Evolutionary conservation across 1,140 invertebrate genomes (phyloP).

Genomic region (Pogonomyrmex barbatus): DNA sequence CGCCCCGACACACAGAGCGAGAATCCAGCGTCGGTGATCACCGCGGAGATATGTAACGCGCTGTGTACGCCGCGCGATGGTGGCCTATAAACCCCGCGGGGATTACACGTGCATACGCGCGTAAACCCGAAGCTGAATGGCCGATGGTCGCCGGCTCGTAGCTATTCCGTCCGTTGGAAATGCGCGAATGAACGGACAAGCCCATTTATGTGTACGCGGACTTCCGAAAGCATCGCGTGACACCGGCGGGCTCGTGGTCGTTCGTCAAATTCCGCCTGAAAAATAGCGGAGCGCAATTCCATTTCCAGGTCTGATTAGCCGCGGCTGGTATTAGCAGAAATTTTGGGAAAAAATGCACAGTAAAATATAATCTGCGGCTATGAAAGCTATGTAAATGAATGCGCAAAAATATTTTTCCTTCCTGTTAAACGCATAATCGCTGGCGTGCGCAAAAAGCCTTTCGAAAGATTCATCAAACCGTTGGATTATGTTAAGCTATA

Average conservation of each 20-base stretch:
- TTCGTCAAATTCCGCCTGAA: slow-evolving; percentile 54
- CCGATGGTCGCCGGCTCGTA: slow-evolving; percentile 52
- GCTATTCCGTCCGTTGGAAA: slow-evolving; percentile 69
- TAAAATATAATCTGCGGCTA: slow-evolving; percentile 15
- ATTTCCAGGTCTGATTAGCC: slow-evolving; percentile 40
- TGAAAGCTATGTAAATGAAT: background rate
- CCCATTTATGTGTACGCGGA: slow-evolving; percentile 56
- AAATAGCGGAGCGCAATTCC: slow-evolving; percentile 39
- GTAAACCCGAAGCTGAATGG: slow-evolving; percentile 76
- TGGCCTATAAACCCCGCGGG: slow-evolving; percentile 82
- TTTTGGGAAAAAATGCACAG: background rate
- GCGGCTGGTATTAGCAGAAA: background rate
- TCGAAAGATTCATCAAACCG: background rate
- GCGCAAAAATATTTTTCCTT: background rate
- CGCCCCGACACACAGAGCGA: slow-evolving; percentile 65
- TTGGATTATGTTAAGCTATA: background rate
- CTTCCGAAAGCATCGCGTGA: slow-evolving; percentile 47
- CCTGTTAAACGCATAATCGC: background rate
- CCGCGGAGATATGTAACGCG: slow-evolving; percentile 73
- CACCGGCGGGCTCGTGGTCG: slow-evolving; percentile 24
- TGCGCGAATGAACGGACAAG: slow-evolving; percentile 60
- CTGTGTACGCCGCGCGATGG: slow-evolving; percentile 68
- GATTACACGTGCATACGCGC: slow-evolving; percentile 80
- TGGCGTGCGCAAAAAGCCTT: background rate
- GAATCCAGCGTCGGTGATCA: slow-evolving; percentile 66